A percentile compares a stretch with the other conserved stretches of the same genome.
Conservation (phyloP, 2,113 vertebrate genomes). For the Pygoscelis antarcticus region DNA sequence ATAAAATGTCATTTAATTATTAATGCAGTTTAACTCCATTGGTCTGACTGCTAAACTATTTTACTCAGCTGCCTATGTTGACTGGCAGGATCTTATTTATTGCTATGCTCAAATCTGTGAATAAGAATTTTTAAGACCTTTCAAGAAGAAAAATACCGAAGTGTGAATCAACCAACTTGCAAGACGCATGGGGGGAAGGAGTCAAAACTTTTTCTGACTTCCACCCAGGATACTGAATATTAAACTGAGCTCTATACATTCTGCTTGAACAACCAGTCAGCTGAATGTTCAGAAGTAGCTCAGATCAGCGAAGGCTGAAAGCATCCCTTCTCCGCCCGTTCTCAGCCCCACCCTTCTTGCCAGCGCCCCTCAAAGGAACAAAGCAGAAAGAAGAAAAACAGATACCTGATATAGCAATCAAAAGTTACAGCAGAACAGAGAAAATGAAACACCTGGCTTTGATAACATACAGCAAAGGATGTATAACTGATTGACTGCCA, state of each 20-base stretch:
- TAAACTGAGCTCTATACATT: not conserved
- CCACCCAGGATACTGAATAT: not conserved
- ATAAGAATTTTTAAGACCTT: not conserved
- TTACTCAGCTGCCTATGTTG: not conserved
- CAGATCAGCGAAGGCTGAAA: not conserved
- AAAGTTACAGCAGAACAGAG: not conserved
- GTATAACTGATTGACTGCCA: not conserved
- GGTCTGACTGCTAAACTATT: not conserved
- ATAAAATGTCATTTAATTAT: not conserved
- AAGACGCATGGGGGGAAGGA: not conserved
- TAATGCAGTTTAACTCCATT: not conserved
- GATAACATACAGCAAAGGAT: not conserved
- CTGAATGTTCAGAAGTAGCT: not conserved
- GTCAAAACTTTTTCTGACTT: not conserved
- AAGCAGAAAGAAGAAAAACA: not conserved
- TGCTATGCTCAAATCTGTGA: not conserved
- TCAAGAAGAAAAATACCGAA: not conserved
- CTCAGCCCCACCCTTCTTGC: not conserved
- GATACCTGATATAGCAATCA: not conserved
- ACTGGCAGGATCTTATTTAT: not conserved
- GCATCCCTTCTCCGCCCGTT: not conserved
- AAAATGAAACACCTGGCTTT: conserved; percentile 33
- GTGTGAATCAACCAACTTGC: not conserved
- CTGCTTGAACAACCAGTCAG: not conserved
- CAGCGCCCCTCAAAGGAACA: not conserved